Evolutionary conservation across 1,140 invertebrate species (phyloP).

Genomic region (Ladona fulva): DNA sequence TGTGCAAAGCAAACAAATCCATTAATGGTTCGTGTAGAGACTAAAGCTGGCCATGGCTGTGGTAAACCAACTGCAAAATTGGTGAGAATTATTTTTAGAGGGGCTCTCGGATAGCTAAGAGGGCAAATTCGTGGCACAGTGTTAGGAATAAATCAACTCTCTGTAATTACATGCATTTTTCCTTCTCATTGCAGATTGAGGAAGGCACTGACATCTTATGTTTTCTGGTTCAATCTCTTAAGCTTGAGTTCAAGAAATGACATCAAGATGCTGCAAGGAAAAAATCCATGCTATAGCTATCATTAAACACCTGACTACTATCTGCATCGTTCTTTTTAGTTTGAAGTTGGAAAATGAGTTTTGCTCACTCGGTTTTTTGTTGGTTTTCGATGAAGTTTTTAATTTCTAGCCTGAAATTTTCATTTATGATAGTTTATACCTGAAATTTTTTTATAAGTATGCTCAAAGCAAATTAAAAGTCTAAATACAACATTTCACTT

Average conservation of each 20-base stretch:
- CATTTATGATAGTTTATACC: too few species aligned
- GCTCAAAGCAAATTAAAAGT: too few species aligned
- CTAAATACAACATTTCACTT: too few species aligned
- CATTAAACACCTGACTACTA: background rate
- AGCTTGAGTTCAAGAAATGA: background rate
- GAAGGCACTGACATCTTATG: background rate
- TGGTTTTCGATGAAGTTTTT: too few species aligned
- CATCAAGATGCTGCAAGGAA: background rate
- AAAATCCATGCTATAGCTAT: background rate
- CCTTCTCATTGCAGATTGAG: background rate
- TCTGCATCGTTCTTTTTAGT: background rate
- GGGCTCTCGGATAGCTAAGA: too few species aligned
- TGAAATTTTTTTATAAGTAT: too few species aligned
- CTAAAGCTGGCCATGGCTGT: conserved; percentile 90
- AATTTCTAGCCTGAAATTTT: too few species aligned
- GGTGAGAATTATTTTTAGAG: conserved; percentile 43
- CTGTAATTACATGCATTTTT: background rate
- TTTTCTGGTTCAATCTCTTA: background rate
- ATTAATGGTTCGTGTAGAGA: conserved; percentile 80
- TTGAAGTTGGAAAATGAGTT: background rate
- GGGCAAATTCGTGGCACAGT: too few species aligned
- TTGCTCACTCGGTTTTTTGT: too few species aligned
- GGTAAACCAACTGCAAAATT: conserved; percentile 93
- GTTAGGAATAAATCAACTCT: too few species aligned
- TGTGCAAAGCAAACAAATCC: conserved; percentile 64